Conservation (phyloP, 2,888 invertebrate genomes). For the Adelphocoris suturalis region DNA sequence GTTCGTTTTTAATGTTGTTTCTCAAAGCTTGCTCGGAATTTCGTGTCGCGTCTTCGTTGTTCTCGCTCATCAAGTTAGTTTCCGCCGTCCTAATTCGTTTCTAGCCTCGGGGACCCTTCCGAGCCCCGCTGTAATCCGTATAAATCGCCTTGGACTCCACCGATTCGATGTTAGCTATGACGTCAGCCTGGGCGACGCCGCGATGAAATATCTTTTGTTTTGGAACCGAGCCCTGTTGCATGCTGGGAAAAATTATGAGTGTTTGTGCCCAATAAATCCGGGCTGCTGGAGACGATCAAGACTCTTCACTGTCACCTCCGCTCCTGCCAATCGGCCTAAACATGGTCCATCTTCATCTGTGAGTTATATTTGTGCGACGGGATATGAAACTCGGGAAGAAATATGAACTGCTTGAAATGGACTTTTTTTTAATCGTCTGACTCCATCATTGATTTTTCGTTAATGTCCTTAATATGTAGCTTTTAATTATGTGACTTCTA, state of each 20-base stretch:
- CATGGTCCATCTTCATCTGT: conserved; percentile 28
- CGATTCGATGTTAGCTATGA: conserved; percentile 45
- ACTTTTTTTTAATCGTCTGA: conserved; percentile 62
- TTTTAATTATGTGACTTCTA: conserved; percentile 39
- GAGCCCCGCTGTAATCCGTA: background rate
- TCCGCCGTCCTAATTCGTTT: conserved; percentile 17
- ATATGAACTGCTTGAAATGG: conserved; percentile 55
- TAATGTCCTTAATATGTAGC: conserved; percentile 63
- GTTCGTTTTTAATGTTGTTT: conserved; percentile 35
- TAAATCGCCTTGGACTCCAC: background rate
- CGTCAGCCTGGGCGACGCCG: conserved; percentile 72
- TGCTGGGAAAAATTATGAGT: conserved; percentile 75
- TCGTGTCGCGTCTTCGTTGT: background rate
- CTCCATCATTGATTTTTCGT: conserved; percentile 63
- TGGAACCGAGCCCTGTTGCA: conserved; percentile 75
- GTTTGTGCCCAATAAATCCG: conserved; percentile 67
- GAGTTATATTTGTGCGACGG: conserved; percentile 40
- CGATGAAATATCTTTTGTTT: conserved; percentile 76
- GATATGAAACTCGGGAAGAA: conserved; percentile 54
- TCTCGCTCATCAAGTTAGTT: background rate
- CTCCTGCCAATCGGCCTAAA: background rate
- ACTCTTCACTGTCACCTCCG: conserved; percentile 18
- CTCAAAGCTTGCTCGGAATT: background rate
- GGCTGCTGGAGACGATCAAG: conserved; percentile 13
- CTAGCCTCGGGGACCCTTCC: background rate